A percentile compares a stretch with the other conserved stretches of the same genome.
Conservation (phyloP, 1,140 invertebrate genomes). For the Trachymyrmex cornetzi region DNA sequence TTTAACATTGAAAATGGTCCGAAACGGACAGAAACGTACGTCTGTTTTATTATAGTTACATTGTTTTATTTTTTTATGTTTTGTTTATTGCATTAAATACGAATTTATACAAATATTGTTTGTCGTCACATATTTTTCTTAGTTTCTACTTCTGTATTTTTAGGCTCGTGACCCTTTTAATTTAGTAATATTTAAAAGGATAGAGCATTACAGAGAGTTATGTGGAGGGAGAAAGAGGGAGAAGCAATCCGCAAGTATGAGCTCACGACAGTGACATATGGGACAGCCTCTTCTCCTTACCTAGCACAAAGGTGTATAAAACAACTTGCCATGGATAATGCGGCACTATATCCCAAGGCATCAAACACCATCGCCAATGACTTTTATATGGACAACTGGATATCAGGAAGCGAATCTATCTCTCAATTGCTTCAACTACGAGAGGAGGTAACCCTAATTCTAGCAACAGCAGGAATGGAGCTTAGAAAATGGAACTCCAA, state of each 20-base stretch:
- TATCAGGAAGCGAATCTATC: constrained; percentile 55
- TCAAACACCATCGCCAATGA: constrained; percentile 63
- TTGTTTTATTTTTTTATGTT: no score
- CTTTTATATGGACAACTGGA: constrained; percentile 80
- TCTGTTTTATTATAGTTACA: no score
- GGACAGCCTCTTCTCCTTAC: constrained; percentile 62
- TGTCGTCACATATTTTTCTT: no score
- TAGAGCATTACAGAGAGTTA: constrained; percentile 79
- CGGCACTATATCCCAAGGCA: constrained; percentile 60
- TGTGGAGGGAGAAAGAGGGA: constrained; percentile 73
- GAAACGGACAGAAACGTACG: no score
- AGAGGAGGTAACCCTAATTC: not conserved
- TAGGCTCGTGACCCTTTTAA: no score
- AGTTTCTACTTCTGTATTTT: no score
- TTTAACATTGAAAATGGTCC: no score
- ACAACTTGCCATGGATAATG: constrained; percentile 58
- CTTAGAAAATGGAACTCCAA: constrained; percentile 60
- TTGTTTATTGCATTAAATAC: no score
- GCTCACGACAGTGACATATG: constrained; percentile 75
- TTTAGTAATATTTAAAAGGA: no score
- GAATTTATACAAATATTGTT: no score
- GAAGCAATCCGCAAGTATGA: constrained; percentile 48
- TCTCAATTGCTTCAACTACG: not conserved
- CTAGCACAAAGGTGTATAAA: constrained; percentile 69
- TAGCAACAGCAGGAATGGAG: constrained; percentile 40